These are phyloP conservation scores for Leptinotarsa peninsularis DNA, from an alignment of 2,888 invertebrate species.

Conservation along the genomic window DNA sequence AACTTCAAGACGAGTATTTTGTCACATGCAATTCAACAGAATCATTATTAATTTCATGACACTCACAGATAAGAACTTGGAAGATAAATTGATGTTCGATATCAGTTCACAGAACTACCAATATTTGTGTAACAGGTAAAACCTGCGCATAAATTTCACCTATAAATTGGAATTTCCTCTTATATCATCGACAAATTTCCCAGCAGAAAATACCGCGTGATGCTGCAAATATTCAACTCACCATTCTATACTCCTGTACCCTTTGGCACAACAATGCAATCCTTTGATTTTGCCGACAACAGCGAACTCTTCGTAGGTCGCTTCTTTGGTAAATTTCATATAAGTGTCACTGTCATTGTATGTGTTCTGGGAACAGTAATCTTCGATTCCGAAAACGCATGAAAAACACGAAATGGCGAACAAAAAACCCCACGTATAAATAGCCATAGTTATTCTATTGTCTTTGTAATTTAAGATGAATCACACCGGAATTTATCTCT, in stretches of 20 bases:
- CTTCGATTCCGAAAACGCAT: slow-evolving; percentile 54
- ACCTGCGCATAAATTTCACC: neutral
- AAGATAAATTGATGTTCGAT: neutral
- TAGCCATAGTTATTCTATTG: slow-evolving; percentile 31
- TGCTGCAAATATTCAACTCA: slow-evolving; percentile 65
- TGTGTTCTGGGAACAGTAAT: slow-evolving; percentile 74
- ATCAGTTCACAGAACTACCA: neutral
- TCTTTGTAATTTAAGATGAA: neutral
- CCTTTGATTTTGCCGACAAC: slow-evolving; percentile 79
- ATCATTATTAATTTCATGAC: too few species aligned
- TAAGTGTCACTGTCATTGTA: slow-evolving; percentile 70
- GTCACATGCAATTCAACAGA: too few species aligned
- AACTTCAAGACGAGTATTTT: too few species aligned
- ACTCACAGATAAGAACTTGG: too few species aligned
- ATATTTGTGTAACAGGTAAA: neutral
- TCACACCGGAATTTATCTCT: neutral
- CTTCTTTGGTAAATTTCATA: slow-evolving; percentile 81
- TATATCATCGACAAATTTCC: neutral
- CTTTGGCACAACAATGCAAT: slow-evolving; percentile 82
- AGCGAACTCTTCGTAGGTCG: slow-evolving; percentile 76
- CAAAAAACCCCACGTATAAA: slow-evolving; percentile 24
- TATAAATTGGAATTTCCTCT: neutral
- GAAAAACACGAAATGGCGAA: slow-evolving; percentile 27
- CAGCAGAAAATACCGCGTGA: neutral
- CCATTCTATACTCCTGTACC: slow-evolving; percentile 85